Conservation (phyloP, 2,113 vertebrate species). For the Cyphomyrus discorhynchus region DNA sequence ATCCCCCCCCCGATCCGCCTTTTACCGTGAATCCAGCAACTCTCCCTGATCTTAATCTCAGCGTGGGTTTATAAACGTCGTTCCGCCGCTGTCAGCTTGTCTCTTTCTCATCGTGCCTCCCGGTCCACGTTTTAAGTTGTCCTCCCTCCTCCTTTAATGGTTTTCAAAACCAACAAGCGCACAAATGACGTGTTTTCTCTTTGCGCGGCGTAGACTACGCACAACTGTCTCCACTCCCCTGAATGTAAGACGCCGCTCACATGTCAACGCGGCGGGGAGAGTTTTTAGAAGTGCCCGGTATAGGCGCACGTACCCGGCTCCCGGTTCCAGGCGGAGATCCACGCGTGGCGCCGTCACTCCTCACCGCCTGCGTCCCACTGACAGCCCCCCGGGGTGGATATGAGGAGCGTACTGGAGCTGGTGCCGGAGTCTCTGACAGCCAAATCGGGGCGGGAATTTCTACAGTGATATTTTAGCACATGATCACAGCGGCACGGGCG, state of each 20-base stretch:
- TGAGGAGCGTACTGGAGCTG: conserved; percentile 17
- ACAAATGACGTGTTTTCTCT: neutral
- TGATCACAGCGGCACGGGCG: conserved; percentile 5
- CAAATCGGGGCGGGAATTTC: conserved; percentile 36
- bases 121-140: neutral
- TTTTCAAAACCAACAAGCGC: neutral
- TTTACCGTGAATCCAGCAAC: neutral
- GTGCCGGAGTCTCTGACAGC: conserved; percentile 30
- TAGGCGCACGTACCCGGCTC: conserved; percentile 26
- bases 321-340: conserved; percentile 20
- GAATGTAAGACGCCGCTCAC: neutral
- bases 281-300: neutral
- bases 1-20: neutral
- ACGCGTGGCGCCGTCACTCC: conserved; percentile 2
- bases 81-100: neutral
- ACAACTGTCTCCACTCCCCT: neutral
- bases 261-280: neutral
- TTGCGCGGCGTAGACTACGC: neutral
- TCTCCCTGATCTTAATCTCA: neutral
- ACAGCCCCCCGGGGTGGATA: conserved; percentile 27
- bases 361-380: conserved; percentile 10
- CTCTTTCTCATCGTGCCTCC: neutral
- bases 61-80: neutral
- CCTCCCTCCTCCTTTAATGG: neutral
- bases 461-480: conserved; percentile 26